Percentiles rank a stretch among this genome's conserved stretches.
Conservation (phyloP, 2,797 vertebrate genomes). For the Takifugu rubripes region DNA sequence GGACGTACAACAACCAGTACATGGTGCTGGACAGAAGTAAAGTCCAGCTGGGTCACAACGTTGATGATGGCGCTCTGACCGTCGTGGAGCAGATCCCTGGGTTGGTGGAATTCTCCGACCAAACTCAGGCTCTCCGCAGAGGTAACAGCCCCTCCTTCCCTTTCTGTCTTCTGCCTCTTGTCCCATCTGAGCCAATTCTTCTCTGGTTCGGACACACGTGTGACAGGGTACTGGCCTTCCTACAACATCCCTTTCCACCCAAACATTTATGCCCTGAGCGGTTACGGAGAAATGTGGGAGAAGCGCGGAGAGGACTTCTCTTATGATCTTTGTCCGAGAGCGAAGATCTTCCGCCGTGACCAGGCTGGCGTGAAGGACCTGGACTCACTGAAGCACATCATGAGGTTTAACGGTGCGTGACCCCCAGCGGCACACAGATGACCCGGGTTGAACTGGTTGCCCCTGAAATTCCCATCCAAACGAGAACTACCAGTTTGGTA, state of each 20-base stretch:
- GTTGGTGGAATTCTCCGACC: constrained; percentile 87
- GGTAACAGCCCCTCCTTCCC: constrained; percentile 64
- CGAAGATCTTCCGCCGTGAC: constrained; percentile 94
- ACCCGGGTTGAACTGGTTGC: no score
- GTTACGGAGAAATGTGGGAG: constrained; percentile 78
- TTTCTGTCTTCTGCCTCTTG: not conserved
- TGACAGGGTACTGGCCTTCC: constrained; percentile 91
- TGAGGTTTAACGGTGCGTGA: constrained; percentile 88
- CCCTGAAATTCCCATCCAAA: no score
- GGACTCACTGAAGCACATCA: constrained; percentile 85
- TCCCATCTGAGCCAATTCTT: not conserved
- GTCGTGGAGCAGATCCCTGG: constrained; percentile 92
- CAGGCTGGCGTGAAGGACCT: constrained; percentile 81
- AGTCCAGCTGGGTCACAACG: constrained; percentile 72
- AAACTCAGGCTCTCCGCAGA: constrained; percentile 83
- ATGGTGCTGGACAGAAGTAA: constrained; percentile 90
- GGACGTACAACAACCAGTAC: constrained; percentile 94
- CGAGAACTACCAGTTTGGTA: not conserved
- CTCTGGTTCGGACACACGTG: not conserved
- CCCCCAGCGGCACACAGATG: not conserved
- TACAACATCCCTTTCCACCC: constrained; percentile 92
- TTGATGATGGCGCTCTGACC: constrained; percentile 81
- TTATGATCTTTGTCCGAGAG: constrained; percentile 89
- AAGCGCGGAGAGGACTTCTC: constrained; percentile 84
- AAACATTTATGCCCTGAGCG: constrained; percentile 84